phyloP scores from a whole-genome alignment of 2,113 vertebrate species.

The Urocynchramus pylzowi region DNA sequence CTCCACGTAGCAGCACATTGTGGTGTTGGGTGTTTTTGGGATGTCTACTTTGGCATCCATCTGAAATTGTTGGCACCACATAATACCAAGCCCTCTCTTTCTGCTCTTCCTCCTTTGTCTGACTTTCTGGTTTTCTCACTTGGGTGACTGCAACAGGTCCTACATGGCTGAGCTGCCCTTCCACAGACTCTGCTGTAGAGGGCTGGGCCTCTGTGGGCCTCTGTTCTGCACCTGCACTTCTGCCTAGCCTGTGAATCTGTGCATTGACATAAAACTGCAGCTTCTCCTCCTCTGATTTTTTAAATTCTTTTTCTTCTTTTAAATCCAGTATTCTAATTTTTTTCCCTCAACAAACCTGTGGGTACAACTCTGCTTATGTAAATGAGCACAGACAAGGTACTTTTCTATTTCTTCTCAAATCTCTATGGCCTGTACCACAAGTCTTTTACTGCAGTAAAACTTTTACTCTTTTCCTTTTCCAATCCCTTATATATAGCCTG shows the following conservation, averaged over 20 bases:
- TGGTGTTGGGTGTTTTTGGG: neutral
- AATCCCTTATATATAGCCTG: neutral
- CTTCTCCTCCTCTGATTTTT: neutral
- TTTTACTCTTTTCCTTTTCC: neutral
- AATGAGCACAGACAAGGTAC: fast-evolving
- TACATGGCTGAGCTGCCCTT: neutral
- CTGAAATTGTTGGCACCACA: neutral
- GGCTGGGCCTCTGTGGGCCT: neutral
- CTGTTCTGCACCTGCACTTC: neutral
- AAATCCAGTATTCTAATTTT: neutral
- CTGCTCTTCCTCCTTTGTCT: neutral
- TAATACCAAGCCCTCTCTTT: neutral
- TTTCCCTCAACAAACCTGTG: neutral
- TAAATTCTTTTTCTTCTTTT: neutral
- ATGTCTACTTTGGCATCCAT: neutral
- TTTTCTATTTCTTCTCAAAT: neutral
- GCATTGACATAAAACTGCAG: neutral
- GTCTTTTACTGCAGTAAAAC: neutral
- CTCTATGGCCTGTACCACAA: neutral
- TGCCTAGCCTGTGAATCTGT: neutral
- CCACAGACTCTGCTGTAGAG: neutral
- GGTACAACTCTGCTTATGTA: neutral
- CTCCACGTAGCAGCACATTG: neutral
- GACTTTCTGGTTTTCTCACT: neutral
- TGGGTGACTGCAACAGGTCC: neutral